Evolutionary conservation across 2,797 vertebrate genomes (phyloP).

Genomic region (Gadopsis marmoratus): DNA sequence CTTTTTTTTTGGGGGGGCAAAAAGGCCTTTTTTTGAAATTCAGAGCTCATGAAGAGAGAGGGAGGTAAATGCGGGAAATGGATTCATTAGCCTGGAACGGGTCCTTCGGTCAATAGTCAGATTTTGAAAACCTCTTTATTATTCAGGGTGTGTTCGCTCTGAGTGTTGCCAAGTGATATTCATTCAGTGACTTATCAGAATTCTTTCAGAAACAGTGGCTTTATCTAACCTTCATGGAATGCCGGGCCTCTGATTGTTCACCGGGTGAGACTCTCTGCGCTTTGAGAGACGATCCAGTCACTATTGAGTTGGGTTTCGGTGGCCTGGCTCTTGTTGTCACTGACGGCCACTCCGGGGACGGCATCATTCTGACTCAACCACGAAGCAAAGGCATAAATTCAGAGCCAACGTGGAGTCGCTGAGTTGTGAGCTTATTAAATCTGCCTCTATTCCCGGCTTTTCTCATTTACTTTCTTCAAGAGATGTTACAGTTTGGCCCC

Average conservation of each 20-base stretch:
- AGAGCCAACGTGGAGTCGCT: constrained; percentile 12
- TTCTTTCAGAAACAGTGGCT: constrained; percentile 17
- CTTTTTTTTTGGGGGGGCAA: constrained; percentile 33
- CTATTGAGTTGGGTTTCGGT: constrained; percentile 9
- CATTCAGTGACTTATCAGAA: constrained; percentile 9
- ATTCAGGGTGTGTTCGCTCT: background rate
- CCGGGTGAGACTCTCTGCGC: background rate
- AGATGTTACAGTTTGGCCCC: constrained; percentile 41
- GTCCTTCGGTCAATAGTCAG: constrained; percentile 37
- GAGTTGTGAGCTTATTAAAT: constrained; percentile 39
- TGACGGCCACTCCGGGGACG: background rate
- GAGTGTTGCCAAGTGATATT: constrained; percentile 1
- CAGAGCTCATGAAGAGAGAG: constrained; percentile 40
- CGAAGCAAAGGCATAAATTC: constrained; percentile 7
- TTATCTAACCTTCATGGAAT: constrained; percentile 7
- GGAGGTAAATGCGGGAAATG: constrained; percentile 16
- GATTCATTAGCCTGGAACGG: constrained; percentile 47
- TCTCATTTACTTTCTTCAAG: constrained; percentile 45
- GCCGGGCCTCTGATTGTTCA: background rate
- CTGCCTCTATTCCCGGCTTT: constrained; percentile 21
- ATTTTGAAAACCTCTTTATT: constrained; percentile 24
- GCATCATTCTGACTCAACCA: constrained; percentile 26
- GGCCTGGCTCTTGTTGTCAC: constrained; percentile 12
- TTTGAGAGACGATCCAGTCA: background rate
- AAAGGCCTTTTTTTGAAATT: constrained; percentile 57